Base-by-base conservation (phyloP, 2,888 invertebrate genomes). In the Epinotia nisella region DNA sequence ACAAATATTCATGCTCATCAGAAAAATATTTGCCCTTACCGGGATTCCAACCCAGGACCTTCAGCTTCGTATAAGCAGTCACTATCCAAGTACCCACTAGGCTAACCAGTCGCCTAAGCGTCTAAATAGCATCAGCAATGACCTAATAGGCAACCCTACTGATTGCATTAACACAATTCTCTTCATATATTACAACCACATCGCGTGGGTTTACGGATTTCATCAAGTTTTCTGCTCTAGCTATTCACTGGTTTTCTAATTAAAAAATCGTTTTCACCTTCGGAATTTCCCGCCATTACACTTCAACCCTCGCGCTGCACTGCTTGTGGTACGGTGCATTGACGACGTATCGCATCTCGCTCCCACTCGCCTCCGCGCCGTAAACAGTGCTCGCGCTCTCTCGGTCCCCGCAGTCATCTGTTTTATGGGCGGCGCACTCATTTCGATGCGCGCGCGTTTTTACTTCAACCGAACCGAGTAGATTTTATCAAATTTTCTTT, bases 351-450 rank as follows among this genome's bases (percentile, higher is more conserved):
- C 75, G 78, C 60, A 75, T 83, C 89, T 82, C 85, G 76, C 77
- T 87, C 83, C 76, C 76, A 76, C 84, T 72, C 75, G 76, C 59
- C 75, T 51, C 41, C 17, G 45, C 77, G 70, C 70, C 62, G 74
- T 61, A 70, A 77, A 70, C 51, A 72, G 49, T 55, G 74, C 56
- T 81, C 79, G 76, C 73, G 78, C 82, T 75, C 66, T 91, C 91
- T 83, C 88, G 75, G 83, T 91, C 87, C 85, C 83, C 85, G 82
- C 81, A 84, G 82, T 83, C 81, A 85, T 86, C 84, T 82, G 83
- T 87, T 85, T 85, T 82, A 90, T 89, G 90, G 90, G 90, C 89
- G 90, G 88, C 78, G 83, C 85, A 80, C 74, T 76, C 74, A 76
- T 75, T 77, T 17, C 78, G 79, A 75, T 88, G 90, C 90, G 89